Conservation (phyloP, 2,113 vertebrate species). For the Tragulus kanchil region DNA sequence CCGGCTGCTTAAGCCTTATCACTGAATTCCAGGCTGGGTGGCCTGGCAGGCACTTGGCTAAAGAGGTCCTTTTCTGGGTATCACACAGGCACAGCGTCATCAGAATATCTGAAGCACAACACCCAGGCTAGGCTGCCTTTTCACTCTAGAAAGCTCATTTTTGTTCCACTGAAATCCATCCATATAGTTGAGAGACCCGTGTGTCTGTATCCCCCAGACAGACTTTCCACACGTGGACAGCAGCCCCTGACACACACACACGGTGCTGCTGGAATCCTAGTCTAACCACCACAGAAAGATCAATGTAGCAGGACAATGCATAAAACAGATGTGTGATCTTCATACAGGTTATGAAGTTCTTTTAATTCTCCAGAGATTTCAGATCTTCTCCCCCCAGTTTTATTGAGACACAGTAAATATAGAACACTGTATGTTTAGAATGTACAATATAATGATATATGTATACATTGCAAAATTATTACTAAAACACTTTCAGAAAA, state of each 20-base stretch:
- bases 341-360: neutral
- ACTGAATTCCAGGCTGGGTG: neutral
- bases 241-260: no score
- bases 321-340: neutral
- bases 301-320: neutral
- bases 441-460: neutral
- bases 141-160: neutral
- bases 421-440: neutral
- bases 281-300: neutral
- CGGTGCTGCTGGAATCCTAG: neutral
- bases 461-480: neutral
- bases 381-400: neutral
- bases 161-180: neutral
- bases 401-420: neutral
- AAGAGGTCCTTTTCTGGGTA: neutral
- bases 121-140: neutral
- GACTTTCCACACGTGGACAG: fast-evolving
- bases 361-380: neutral
- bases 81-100: neutral
- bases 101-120: neutral
- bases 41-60: neutral
- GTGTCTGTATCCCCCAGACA: neutral
- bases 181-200: fast-evolving
- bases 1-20: neutral
- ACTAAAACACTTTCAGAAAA: neutral